A percentile compares a stretch with the other conserved stretches of the same genome.
Evolutionary conservation across 2,888 invertebrate genomes (phyloP).

Genomic region (Blastobasis lacticolella): DNA sequence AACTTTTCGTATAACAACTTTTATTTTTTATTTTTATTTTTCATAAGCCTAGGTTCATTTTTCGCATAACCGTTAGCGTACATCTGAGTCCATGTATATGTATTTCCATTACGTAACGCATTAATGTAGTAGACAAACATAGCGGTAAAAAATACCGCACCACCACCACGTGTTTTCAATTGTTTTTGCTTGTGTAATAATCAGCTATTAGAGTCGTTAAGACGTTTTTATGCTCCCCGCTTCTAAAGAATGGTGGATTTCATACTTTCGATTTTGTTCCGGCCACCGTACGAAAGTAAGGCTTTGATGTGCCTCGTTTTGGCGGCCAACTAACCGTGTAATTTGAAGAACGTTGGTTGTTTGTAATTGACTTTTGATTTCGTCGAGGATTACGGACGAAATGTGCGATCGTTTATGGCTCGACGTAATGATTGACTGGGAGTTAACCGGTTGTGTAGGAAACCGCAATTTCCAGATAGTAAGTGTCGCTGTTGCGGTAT

Average conservation of each 20-base stretch:
- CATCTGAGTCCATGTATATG: no score
- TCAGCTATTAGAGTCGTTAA: slow-evolving; percentile 13
- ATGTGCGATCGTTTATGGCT: not conserved
- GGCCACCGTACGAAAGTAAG: slow-evolving; percentile 18
- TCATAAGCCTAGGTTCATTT: no score
- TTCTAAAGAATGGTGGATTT: slow-evolving; percentile 24
- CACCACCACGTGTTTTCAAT: not conserved
- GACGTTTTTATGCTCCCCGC: slow-evolving; percentile 24
- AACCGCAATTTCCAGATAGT: no score
- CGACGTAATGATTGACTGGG: no score
- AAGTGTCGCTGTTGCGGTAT: no score
- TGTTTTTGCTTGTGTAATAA: slow-evolving; percentile 11
- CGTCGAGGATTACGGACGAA: slow-evolving; percentile 3
- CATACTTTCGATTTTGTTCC: slow-evolving; percentile 40
- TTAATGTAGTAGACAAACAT: no score
- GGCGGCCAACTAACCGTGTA: slow-evolving; percentile 18
- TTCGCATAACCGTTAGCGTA: no score
- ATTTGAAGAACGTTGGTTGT: slow-evolving; percentile 5
- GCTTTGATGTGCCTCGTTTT: slow-evolving; percentile 26
- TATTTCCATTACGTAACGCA: no score
- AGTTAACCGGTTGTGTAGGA: no score
- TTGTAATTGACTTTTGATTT: slow-evolving; percentile 33
- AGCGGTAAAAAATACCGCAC: no score
- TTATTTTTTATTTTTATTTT: no score
- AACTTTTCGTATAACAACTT: no score